A percentile compares a stretch with the other conserved stretches of the same genome.
Evolutionary conservation across 2,113 vertebrate species (phyloP).

Genomic region (Sprattus sprattus): DNA sequence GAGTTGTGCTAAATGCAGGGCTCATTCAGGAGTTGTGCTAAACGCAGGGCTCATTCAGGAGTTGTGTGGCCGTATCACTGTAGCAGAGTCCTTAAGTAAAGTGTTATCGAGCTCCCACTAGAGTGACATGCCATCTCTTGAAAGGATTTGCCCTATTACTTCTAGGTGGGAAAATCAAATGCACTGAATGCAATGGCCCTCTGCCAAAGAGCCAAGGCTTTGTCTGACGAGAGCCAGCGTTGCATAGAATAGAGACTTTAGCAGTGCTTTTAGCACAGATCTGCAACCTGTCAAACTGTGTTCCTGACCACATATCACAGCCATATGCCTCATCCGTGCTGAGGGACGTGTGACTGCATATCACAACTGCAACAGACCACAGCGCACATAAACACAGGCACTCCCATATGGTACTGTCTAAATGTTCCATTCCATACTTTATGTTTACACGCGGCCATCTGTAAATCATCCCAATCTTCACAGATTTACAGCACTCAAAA

Average conservation of each 20-base stretch:
- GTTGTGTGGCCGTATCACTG: neutral
- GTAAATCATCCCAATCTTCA: constrained; percentile 49
- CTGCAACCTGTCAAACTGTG: constrained; percentile 41
- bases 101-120: neutral
- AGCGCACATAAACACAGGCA: constrained; percentile 49
- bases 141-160: neutral
- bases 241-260: too few species aligned
- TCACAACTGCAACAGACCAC: constrained; percentile 41
- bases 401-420: constrained; percentile 44
- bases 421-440: constrained; percentile 49
- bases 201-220: too few species aligned
- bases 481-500: constrained; percentile 32
- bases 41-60: neutral
- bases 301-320: constrained; percentile 53
- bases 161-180: neutral
- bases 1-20: neutral
- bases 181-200: neutral
- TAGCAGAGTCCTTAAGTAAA: neutral
- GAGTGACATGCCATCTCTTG: neutral
- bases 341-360: constrained; percentile 43
- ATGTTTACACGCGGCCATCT: constrained; percentile 56
- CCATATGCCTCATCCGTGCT: neutral
- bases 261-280: neutral
- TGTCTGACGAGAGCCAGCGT: too few species aligned
- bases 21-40: neutral